Percentiles rank a stretch among this genome's conserved stretches.
phyloP scores from a whole-genome alignment of 2,113 vertebrate species.

The Antechinus stuartii region DNA sequence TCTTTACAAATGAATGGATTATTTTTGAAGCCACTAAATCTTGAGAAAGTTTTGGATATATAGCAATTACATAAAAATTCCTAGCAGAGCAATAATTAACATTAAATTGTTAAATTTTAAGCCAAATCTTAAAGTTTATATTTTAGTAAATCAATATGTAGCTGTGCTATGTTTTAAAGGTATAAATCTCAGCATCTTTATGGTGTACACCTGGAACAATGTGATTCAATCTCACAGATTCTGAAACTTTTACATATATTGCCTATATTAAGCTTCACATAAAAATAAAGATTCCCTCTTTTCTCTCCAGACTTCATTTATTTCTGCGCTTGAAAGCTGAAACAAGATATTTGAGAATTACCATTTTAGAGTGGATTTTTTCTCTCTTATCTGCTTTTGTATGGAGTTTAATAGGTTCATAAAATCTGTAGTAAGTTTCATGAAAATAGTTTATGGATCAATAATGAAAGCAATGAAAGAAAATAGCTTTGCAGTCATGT shows the following conservation, averaged over 20 bases:
- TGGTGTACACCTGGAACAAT: slow-evolving; percentile 58
- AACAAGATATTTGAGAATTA: slow-evolving; percentile 31
- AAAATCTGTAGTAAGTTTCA: slow-evolving; percentile 8
- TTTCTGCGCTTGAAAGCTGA: slow-evolving; percentile 40
- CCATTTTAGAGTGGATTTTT: not conserved
- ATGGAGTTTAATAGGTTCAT: slow-evolving; percentile 25
- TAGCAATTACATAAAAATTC: slow-evolving; percentile 44
- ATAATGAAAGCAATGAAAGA: slow-evolving; percentile 52
- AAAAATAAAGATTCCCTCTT: slow-evolving; percentile 34
- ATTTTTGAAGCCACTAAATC: slow-evolving; percentile 61
- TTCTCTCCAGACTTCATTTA: slow-evolving; percentile 1
- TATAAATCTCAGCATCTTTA: slow-evolving; percentile 46
- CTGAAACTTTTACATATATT: slow-evolving; percentile 45
- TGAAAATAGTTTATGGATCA: slow-evolving; percentile 31
- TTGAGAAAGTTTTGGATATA: slow-evolving; percentile 54
- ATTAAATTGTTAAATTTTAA: slow-evolving; percentile 56
- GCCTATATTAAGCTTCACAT: slow-evolving; percentile 55
- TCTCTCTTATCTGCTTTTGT: slow-evolving; percentile 27
- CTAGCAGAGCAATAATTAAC: slow-evolving; percentile 42
- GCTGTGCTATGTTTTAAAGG: slow-evolving; percentile 21
- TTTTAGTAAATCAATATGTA: slow-evolving; percentile 12
- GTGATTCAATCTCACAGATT: slow-evolving; percentile 43
- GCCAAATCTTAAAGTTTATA: slow-evolving; percentile 17
- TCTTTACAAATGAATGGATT: slow-evolving; percentile 46
- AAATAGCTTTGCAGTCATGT: slow-evolving; percentile 21